Percentiles rank a stretch among this genome's conserved stretches.
Conservation (phyloP, 2,113 vertebrate species). For the Condylura cristata region DNA sequence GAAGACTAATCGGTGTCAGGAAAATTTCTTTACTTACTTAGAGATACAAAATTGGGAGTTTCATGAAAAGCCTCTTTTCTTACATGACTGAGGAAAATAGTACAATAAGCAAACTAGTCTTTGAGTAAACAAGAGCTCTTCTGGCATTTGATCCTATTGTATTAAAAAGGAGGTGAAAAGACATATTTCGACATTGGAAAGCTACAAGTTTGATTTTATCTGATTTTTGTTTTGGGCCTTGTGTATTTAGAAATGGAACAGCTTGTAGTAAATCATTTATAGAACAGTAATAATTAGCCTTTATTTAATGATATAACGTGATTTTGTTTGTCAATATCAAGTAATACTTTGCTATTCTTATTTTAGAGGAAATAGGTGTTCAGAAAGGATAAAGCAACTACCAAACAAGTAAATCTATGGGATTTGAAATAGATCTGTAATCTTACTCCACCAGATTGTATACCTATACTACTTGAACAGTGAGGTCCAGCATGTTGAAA, state of each 20-base stretch:
- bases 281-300: background rate
- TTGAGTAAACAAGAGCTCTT: background rate
- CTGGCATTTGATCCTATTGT: slow-evolving; percentile 16
- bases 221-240: background rate
- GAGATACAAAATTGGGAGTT: background rate
- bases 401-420: background rate
- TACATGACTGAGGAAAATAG: background rate
- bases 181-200: background rate
- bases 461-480: background rate
- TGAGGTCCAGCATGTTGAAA: background rate
- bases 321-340: too few relatives aligned
- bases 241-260: background rate
- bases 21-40: background rate
- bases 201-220: background rate
- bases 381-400: background rate
- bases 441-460: background rate
- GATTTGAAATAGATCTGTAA: background rate
- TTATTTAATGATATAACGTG: background rate
- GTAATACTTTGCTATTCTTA: background rate
- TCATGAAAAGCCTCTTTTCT: background rate
- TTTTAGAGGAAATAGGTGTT: background rate
- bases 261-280: background rate
- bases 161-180: background rate
- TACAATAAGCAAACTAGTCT: background rate
- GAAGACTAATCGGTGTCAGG: background rate